Base-by-base conservation (phyloP, 2,888 invertebrate species). In the Hanleya hanleyi region DNA sequence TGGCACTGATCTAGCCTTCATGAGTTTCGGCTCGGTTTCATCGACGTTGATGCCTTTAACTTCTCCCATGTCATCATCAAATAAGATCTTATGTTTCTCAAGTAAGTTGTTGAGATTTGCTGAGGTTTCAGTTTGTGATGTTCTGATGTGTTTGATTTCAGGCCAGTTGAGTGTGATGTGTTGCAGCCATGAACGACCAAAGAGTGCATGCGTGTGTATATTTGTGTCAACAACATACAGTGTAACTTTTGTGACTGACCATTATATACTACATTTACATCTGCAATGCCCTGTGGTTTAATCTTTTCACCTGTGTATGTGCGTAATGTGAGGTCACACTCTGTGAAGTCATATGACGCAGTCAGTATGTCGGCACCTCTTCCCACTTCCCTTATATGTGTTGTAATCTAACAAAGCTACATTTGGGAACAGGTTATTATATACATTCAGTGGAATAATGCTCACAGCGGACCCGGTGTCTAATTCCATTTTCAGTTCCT, bases 1-100 rank as follows among this genome's bases (percentile, higher is more conserved):
- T 18, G 77, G 77, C 15, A 81, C 77, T 26, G 78, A 57, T 51
- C 78, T 69, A 15, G 81, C 78, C 41, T 82, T 82, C n/a, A 69
- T 57, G 50, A 78, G 81, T 62, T 71, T 75, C 9, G 76, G 77
- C 7, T 35, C 66, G 1, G 72, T 62, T 37, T 70, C 70, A 0
- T 69, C 69, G 12, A 57, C 68, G 15, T 33, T n/a, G 3, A 72
- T 36, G 26, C 47, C 65, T 38, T 74, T 69, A 32, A 71, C 9
- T 18, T 33, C 35, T 4, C 69, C 71, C 33, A 68, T 26, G 12
- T 33, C 38, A 7, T 35, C 38, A n/a, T 37, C 33, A 38, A 67
- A 67, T 32, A 67, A 26, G 18, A 2, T 22, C 35, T 49, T 29
- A 15, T 50, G 38, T 38, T 67, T 50, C 6, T 47, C 26, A 9